These are phyloP conservation scores for Acronicta alni DNA, from an alignment of 2,888 invertebrate genomes.

Conservation along the genomic window DNA sequence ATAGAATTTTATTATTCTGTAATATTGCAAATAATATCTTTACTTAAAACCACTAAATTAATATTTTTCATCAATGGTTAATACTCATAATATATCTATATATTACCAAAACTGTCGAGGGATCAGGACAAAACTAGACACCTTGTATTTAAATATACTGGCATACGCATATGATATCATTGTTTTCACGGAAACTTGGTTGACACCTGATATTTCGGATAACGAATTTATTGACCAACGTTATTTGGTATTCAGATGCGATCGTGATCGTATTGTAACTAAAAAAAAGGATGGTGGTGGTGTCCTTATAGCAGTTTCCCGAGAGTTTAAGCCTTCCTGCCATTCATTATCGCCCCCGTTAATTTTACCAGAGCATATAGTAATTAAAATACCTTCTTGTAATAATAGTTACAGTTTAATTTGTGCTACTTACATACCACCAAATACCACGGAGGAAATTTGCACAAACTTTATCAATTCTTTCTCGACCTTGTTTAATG, in stretches of 20 bases:
- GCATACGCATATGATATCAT: not conserved
- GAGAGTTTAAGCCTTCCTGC: not conserved
- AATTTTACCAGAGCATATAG: constrained; percentile 2
- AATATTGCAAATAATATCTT: too few relatives aligned
- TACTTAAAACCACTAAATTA: too few relatives aligned
- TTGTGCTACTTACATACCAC: constrained; percentile 5
- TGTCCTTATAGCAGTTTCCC: constrained; percentile 5
- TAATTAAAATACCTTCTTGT: not conserved
- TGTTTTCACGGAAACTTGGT: too few relatives aligned
- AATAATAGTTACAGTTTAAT: not conserved
- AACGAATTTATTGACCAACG: constrained; percentile 11
- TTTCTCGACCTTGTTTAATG: not conserved
- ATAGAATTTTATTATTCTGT: too few relatives aligned
- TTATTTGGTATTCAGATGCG: constrained; percentile 10
- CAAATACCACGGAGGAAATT: not conserved
- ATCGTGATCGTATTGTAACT: not conserved
- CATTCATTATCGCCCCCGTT: constrained; percentile 3
- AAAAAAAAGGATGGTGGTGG: constrained; percentile 4
- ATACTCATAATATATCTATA: too few relatives aligned
- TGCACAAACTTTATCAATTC: constrained; percentile 3
- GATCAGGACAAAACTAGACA: not conserved
- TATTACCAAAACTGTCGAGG: too few relatives aligned
- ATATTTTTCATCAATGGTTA: too few relatives aligned
- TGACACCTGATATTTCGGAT: constrained; percentile 1
- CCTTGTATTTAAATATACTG: not conserved